Evolutionary conservation across 2,888 invertebrate genomes (phyloP).

Genomic region (Metalampra italica): DNA sequence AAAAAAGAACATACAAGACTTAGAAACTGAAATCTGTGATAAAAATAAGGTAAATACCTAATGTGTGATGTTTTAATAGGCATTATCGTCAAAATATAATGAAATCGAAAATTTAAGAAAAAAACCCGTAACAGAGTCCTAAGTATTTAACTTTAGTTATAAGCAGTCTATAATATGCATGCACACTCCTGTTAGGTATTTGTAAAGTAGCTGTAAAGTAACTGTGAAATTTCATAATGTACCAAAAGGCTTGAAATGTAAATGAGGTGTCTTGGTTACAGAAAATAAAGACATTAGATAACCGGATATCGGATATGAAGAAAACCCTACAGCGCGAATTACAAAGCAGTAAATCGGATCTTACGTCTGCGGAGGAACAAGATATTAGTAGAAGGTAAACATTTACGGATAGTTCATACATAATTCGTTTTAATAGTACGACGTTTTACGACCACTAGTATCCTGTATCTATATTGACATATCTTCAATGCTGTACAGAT

Average conservation of each 20-base stretch:
- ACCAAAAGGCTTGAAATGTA: not conserved
- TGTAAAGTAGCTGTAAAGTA: not conserved
- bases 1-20: slow-evolving; percentile 64
- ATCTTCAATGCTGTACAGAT: no score
- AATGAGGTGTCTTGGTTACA: slow-evolving; percentile 45
- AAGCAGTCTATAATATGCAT: no score
- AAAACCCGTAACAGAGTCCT: no score
- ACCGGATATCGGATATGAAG: slow-evolving; percentile 92
- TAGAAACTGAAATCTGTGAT: slow-evolving; percentile 79
- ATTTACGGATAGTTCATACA: not conserved
- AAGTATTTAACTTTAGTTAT: no score
- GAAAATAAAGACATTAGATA: slow-evolving; percentile 93
- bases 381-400: slow-evolving; percentile 80
- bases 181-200: no score
- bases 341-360: slow-evolving; percentile 80
- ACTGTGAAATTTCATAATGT: not conserved
- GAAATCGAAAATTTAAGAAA: no score
- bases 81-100: no score
- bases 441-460: no score
- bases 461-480: no score
- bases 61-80: no score
- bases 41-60: slow-evolving; percentile 75
- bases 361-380: slow-evolving; percentile 79
- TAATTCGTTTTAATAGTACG: no score
- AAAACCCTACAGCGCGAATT: slow-evolving; percentile 94